Evolutionary conservation across 2,888 invertebrate genomes (phyloP).

Genomic region (Poecilobothrus nobilitatus): DNA sequence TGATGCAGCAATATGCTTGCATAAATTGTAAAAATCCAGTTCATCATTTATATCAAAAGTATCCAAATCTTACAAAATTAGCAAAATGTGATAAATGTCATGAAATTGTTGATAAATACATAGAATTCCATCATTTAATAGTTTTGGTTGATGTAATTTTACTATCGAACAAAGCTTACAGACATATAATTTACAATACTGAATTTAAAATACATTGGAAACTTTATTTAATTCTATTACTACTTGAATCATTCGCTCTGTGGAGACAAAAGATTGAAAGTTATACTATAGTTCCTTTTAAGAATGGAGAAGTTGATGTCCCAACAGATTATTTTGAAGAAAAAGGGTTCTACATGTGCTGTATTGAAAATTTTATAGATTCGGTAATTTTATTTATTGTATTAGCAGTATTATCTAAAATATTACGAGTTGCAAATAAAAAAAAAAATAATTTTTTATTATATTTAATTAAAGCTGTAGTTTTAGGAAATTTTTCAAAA

Average conservation of each 20-base stretch:
- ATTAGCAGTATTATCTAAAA: background rate
- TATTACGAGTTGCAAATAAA: background rate
- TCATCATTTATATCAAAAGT: conserved; percentile 57
- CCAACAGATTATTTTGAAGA: conserved; percentile 47
- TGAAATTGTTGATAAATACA: conserved; percentile 74
- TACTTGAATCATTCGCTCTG: conserved; percentile 72
- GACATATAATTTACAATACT: conserved; percentile 77
- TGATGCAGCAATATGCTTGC: conserved; percentile 42
- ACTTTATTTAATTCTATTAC: conserved; percentile 62
- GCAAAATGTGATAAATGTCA: conserved; percentile 68
- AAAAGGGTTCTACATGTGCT: conserved; percentile 53
- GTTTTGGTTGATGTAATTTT: conserved; percentile 77
- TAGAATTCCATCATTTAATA: conserved; percentile 84
- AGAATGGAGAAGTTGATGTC: conserved; percentile 15
- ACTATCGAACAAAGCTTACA: conserved; percentile 70
- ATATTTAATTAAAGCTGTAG: conserved; percentile 46
- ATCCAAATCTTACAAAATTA: conserved; percentile 62
- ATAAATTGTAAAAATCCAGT: conserved; percentile 61
- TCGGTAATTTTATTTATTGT: background rate
- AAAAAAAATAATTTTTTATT: background rate
- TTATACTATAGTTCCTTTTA: conserved; percentile 30
- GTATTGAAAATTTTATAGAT: conserved; percentile 47
- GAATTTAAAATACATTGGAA: conserved; percentile 72
- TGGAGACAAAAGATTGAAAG: conserved; percentile 46
- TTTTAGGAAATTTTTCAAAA: conserved; percentile 52